Percentiles rank a stretch among this genome's conserved stretches.
These are phyloP conservation scores for Poecilia picta DNA, from an alignment of 2,797 vertebrate genomes.

Conservation along the genomic window DNA sequence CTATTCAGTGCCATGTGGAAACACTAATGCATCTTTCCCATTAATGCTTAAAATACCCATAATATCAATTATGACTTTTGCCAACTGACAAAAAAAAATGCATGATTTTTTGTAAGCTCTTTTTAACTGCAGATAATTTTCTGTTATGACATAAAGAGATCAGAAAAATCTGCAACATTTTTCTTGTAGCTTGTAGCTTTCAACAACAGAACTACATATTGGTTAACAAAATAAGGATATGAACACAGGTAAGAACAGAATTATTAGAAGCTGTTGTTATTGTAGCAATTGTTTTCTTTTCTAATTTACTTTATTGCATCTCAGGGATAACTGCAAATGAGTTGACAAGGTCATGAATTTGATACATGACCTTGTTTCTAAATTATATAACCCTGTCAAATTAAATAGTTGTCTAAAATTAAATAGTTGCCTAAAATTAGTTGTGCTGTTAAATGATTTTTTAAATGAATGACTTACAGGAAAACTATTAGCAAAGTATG, in stretches of 20 bases:
- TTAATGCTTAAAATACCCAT: slow-evolving; percentile 13
- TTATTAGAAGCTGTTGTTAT: neutral
- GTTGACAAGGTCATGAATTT: neutral
- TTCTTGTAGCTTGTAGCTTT: neutral
- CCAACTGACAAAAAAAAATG: slow-evolving; percentile 4
- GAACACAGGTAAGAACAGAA: neutral
- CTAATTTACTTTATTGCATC: neutral
- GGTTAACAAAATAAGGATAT: neutral
- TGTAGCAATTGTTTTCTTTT: neutral
- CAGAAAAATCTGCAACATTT: neutral
- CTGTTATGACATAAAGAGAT: neutral
- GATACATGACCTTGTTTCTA: neutral
- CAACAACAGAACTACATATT: neutral
- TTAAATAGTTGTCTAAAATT: neutral
- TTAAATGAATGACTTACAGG: neutral
- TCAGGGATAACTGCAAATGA: neutral
- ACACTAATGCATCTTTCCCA: slow-evolving; percentile 27
- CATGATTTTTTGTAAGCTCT: slow-evolving; percentile 6
- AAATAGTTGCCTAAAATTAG: too few species aligned
- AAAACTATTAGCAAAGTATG: neutral
- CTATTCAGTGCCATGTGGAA: slow-evolving; percentile 32
- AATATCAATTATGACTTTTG: slow-evolving; percentile 18
- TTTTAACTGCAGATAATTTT: slow-evolving; percentile 14
- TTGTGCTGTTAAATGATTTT: neutral
- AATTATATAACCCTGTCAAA: neutral